A percentile compares a stretch with the other conserved stretches of the same genome.
Evolutionary conservation across 2,113 vertebrate genomes (phyloP).

Genomic region (Laterallus jamaicensis): DNA sequence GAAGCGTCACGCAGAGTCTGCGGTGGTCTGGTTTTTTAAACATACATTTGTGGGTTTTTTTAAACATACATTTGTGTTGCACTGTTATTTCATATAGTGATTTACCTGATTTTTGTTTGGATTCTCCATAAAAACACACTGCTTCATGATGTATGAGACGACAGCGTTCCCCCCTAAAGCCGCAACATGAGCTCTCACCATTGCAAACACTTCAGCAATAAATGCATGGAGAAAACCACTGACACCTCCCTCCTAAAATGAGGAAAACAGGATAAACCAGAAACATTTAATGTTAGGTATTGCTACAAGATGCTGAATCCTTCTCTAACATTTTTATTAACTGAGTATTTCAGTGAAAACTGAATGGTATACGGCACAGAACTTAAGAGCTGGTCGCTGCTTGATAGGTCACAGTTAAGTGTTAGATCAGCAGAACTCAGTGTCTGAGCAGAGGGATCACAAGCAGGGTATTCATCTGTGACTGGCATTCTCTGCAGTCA

Average conservation of each 20-base stretch:
- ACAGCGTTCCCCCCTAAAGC: slow-evolving; percentile 96
- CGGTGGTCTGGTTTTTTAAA: not conserved
- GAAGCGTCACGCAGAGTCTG: not conserved
- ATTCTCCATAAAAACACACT: slow-evolving; percentile 99
- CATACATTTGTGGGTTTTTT: no score
- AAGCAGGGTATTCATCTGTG: not conserved
- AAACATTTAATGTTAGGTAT: not conserved
- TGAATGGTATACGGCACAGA: not conserved
- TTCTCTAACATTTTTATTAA: not conserved
- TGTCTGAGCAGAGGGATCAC: not conserved
- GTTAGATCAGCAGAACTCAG: not conserved
- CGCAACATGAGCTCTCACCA: slow-evolving; percentile 96
- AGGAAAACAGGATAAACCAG: not conserved
- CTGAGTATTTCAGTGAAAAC: not conserved
- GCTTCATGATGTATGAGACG: slow-evolving; percentile 98
- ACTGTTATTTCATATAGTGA: not conserved
- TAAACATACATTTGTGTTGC: not conserved
- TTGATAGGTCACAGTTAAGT: not conserved
- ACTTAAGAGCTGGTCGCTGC: not conserved
- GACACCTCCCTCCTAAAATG: slow-evolving; percentile 90
- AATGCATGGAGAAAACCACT: slow-evolving; percentile 97
- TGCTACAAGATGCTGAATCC: not conserved
- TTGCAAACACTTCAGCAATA: slow-evolving; percentile 96
- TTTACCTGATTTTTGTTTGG: slow-evolving; percentile 99
- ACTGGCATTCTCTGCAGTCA: not conserved